Base-by-base conservation (phyloP, 2,888 invertebrate species). In the Lasioglossum figueresi region DNA sequence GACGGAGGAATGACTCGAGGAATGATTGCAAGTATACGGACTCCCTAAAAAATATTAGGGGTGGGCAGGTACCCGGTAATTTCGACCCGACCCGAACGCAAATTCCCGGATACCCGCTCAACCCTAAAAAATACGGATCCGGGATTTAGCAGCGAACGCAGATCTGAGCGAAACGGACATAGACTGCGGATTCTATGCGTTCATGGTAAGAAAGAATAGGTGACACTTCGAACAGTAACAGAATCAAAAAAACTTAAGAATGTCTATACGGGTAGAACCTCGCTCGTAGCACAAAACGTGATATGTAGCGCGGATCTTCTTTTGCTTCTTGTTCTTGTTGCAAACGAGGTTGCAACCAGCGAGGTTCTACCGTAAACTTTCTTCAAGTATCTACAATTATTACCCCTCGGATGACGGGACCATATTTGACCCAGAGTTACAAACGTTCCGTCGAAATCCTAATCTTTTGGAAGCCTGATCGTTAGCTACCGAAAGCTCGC, bases 1-100 rank as follows among this genome's bases (percentile, higher is more conserved):
- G 34, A 48, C 23, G 23, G 23, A 56, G 56, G n/a, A n/a, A 56
- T 56, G 56, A 56, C 31, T 27, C n/a, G 73, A 52, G 73, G 70
- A 70, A 70, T 70, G 40, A 70, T 70, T 70, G 70, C 40, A 37
- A 70, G 70, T 40, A n/a, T 37, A 40, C 19, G 40, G 70, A 4
- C 23, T 40, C 40, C 37, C n/a, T 40, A n/a, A 37, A 70, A 68
- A 68, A 37, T 37, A 37, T 37, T 37, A 37, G 37, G 6, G 37
- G 37, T 6, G 0, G 6, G 6, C 37, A 6, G 6, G 37, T 37
- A 37, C 37, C 37, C 6, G 37, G 37, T 6, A 37, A 37, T 37
- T 37, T 37, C 37, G 37, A 37, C 5, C 0, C 37, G 37, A 37
- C 31, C 31, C 31, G 31, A 31, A 31, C 31, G 31, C 31, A 37